Percentiles rank a stretch among this genome's conserved stretches.
Conservation (phyloP, 2,113 vertebrate genomes). For the Corvus hawaiiensis region DNA sequence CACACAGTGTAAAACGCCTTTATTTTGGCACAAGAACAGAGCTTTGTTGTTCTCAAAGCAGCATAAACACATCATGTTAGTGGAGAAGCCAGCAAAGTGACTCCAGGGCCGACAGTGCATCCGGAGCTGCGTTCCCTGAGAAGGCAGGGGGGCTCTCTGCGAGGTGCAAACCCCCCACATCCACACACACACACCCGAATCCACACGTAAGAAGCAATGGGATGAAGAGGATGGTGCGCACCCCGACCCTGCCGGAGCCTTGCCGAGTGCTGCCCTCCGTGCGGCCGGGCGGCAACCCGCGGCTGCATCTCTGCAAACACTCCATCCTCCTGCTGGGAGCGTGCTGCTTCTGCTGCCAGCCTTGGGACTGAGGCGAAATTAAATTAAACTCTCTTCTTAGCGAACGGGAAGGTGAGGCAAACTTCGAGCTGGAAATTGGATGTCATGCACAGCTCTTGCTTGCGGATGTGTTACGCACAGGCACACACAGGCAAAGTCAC, state of each 20-base stretch:
- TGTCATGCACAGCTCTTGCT: background rate
- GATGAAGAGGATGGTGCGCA: background rate
- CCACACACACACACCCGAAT: background rate
- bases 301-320: background rate
- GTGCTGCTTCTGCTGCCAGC: background rate
- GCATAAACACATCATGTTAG: background rate
- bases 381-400: background rate
- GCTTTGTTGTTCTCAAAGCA: background rate
- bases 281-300: background rate
- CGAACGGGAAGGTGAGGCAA: background rate
- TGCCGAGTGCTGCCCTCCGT: background rate
- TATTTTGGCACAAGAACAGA: background rate
- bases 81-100: background rate
- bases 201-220: rapidly evolving
- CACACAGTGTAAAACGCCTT: background rate
- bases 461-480: background rate
- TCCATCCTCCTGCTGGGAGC: background rate
- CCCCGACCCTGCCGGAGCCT: background rate
- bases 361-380: background rate
- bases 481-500: background rate
- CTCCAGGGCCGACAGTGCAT: background rate
- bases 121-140: background rate
- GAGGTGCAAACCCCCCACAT: rapidly evolving
- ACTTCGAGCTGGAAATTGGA: background rate
- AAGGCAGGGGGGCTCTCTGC: rapidly evolving